These are phyloP conservation scores for Delichon dasypus DNA, from an alignment of 2,797 vertebrate species.

Conservation along the genomic window DNA sequence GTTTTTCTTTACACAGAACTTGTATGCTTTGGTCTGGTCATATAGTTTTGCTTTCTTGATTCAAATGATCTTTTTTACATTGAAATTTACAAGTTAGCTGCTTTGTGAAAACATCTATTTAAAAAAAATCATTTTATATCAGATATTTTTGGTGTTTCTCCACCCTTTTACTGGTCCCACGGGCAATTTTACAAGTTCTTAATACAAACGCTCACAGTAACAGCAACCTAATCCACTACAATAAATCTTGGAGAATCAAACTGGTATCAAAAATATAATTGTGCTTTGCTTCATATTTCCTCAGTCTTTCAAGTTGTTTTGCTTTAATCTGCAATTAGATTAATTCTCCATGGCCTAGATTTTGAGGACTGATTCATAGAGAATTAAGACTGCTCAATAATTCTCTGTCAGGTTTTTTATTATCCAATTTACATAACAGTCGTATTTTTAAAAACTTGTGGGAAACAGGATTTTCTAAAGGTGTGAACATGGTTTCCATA, in stretches of 20 bases:
- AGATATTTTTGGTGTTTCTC: not conserved
- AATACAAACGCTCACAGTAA: not conserved
- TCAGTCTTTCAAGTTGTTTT: not conserved
- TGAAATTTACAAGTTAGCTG: not conserved
- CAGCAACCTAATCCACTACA: not conserved
- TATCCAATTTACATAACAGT: not conserved
- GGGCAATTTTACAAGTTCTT: not conserved
- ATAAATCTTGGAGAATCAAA: not conserved
- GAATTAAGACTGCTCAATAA: not conserved
- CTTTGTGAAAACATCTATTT: not conserved
- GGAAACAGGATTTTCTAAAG: not conserved
- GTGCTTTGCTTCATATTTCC: not conserved
- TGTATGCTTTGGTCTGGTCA: not conserved
- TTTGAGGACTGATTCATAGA: not conserved
- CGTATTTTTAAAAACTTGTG: not conserved
- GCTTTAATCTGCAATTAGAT: not conserved
- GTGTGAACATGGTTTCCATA: not conserved
- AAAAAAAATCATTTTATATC: not conserved
- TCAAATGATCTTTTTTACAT: not conserved
- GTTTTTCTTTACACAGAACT: not conserved
- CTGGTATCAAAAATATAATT: not conserved
- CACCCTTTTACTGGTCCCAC: not conserved
- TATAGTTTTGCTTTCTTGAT: not conserved
- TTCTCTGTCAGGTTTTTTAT: not conserved
- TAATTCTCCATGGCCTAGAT: not conserved